Conservation (phyloP, 2,888 invertebrate genomes). For the Gasteruption jaculator region DNA sequence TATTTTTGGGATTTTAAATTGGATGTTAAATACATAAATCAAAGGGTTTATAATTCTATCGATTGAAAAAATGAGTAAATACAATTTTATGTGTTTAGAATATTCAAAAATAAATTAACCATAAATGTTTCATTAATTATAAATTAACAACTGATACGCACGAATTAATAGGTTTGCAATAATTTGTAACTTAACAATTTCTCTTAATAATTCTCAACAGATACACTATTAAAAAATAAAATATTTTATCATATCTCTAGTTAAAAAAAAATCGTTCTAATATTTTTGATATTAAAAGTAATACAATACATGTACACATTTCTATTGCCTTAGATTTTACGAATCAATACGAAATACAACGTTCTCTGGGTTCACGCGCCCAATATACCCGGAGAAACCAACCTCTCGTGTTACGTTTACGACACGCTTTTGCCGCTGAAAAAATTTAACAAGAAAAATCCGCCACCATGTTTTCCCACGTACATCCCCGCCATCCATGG, state of each 20-base stretch:
- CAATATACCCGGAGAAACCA: conserved; percentile 78
- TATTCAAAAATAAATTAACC: conserved; percentile 1
- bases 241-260: too few relatives aligned
- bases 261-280: too few relatives aligned
- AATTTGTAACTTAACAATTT: too few relatives aligned
- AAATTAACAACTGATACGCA: too few relatives aligned
- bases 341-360: conserved; percentile 93
- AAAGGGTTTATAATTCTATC: not conserved
- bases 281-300: conserved; percentile 7
- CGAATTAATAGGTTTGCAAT: too few relatives aligned
- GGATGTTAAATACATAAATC: not conserved
- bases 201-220: too few relatives aligned
- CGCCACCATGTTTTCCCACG: conserved; percentile 76
- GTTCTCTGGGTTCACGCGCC: conserved; percentile 84
- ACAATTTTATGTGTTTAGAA: conserved; percentile 1
- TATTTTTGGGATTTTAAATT: not conserved
- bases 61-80: not conserved
- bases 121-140: conserved; percentile 3
- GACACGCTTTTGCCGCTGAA: conserved; percentile 71
- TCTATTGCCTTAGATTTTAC: conserved; percentile 72
- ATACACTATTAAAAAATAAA: too few relatives aligned
- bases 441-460: conserved; percentile 44
- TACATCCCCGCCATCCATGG: conserved; percentile 59
- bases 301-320: conserved; percentile 27
- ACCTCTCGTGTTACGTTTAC: conserved; percentile 73